A percentile compares a stretch with the other conserved stretches of the same genome.
Evolutionary conservation across 2,888 invertebrate species (phyloP).

Genomic region (Athripsodes cinereus): DNA sequence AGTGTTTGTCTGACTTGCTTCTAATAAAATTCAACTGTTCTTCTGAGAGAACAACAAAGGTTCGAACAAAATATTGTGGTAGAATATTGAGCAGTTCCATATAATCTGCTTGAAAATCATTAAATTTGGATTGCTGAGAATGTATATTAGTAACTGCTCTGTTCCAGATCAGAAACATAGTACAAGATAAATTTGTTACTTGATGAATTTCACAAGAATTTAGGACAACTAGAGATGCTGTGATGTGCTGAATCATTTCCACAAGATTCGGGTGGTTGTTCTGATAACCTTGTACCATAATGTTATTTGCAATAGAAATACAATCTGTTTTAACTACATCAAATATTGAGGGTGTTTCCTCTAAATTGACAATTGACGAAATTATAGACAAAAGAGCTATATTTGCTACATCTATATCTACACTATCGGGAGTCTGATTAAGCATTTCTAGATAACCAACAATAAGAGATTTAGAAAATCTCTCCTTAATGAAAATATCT

Average conservation of each 20-base stretch:
- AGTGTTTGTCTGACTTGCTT: not conserved
- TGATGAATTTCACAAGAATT: not conserved
- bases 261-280: slow-evolving; percentile 7
- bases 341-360: not conserved
- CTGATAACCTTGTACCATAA: slow-evolving; percentile 10
- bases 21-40: slow-evolving; percentile 8
- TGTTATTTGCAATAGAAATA: slow-evolving; percentile 12
- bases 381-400: slow-evolving; percentile 18
- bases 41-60: slow-evolving; percentile 11
- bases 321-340: slow-evolving; percentile 8
- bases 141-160: not conserved
- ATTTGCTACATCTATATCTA: slow-evolving; percentile 13
- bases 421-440: not conserved
- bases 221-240: slow-evolving; percentile 3
- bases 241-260: slow-evolving; percentile 21
- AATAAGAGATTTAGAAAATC: slow-evolving; percentile 11
- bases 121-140: not conserved
- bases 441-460: slow-evolving; percentile 19
- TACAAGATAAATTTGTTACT: slow-evolving; percentile 8
- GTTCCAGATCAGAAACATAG: slow-evolving; percentile 13
- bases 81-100: slow-evolving; percentile 9
- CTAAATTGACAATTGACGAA: slow-evolving; percentile 12
- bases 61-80: slow-evolving; percentile 22
- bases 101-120: not conserved
- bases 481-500: slow-evolving; percentile 14